Evolutionary conservation across 2,888 invertebrate genomes (phyloP), one percentile per base, ranked within the genome.

Genomic region (Spialia ferax): DNA sequence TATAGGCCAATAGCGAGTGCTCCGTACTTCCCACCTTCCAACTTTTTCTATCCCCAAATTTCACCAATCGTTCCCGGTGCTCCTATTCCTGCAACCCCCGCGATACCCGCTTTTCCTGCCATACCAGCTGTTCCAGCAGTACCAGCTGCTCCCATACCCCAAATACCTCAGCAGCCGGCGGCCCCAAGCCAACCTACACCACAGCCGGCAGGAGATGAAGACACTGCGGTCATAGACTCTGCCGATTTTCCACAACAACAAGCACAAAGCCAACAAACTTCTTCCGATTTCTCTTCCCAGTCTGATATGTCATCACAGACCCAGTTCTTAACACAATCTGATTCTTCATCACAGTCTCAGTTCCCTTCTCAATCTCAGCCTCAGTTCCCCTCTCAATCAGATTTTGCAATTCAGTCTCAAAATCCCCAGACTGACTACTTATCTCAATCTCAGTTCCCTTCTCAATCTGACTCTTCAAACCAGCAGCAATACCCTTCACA

Each of bases 151-250:
- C 65, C 65, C 7, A 20, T 42, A 29, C 42, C 65, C 11, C 69
- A 68, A 35, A 35, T 50, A 26, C 64, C 64, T n/a, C 70, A 69
- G 38, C 72, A 74, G 45, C 79, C 77, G 23, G 63, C 69, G 42
- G 70, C 55, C 54, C 61, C 10, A 80, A 45, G 45, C 18, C 45
- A 45, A 45, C 45, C 85, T 1, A 65, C 79, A 29, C 79, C 83
- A 62, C 75, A 79, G 59, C 77, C 81, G 11, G 70, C 79, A 0
- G 88, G 88, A 4, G 91, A 91, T 63, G 78, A 84, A 15, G 92
- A 93, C 61, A 81, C 89, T 1, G 77, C 89, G n/a, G 87, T 93
- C 0, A 78, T 93, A 42, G 93, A 93, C 50, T 91, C 93, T 5
- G 88, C 90, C 2, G 89, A 91, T 23, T 79, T 72, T 59, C 71